Conservation (phyloP, 2,797 vertebrate species). For the Tympanoctomys barrerae region DNA sequence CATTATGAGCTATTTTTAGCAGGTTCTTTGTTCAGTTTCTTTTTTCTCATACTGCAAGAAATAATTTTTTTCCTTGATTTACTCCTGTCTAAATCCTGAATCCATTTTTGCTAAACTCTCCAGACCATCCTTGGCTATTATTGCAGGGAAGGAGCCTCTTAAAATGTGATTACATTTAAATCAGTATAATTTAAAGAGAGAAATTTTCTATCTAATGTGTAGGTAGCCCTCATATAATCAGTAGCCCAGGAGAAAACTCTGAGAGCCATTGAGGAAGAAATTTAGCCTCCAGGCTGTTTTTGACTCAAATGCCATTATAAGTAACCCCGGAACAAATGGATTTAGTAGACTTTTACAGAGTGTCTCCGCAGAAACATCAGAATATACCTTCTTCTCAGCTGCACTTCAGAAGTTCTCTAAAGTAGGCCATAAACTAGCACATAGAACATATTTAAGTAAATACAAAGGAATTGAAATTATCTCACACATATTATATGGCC, state of each 20-base stretch:
- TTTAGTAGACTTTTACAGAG: too few relatives aligned
- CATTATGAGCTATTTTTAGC: not conserved
- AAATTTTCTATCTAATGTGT: not conserved
- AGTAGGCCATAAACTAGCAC: too few relatives aligned
- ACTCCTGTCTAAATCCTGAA: not conserved
- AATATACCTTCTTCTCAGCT: too few relatives aligned
- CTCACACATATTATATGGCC: too few relatives aligned
- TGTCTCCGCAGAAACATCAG: too few relatives aligned
- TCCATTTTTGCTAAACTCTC: not conserved
- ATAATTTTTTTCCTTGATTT: constrained; percentile 45
- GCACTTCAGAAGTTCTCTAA: too few relatives aligned
- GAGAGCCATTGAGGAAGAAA: not conserved
- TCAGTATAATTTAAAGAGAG: not conserved
- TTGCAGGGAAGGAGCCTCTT: not conserved
- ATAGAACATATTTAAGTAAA: too few relatives aligned
- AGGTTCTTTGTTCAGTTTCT: not conserved
- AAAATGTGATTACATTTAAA: not conserved
- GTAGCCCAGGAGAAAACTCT: not conserved
- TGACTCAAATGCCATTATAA: not conserved
- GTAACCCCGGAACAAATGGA: too few relatives aligned
- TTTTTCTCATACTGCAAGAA: not conserved
- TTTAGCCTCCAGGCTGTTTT: not conserved
- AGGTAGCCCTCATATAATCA: not conserved
- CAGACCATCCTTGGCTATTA: not conserved
- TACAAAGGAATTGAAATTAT: too few relatives aligned